A percentile compares a stretch with the other conserved stretches of the same genome.
Evolutionary conservation across 2,113 vertebrate species (phyloP).

Genomic region (Lynx canadensis): DNA sequence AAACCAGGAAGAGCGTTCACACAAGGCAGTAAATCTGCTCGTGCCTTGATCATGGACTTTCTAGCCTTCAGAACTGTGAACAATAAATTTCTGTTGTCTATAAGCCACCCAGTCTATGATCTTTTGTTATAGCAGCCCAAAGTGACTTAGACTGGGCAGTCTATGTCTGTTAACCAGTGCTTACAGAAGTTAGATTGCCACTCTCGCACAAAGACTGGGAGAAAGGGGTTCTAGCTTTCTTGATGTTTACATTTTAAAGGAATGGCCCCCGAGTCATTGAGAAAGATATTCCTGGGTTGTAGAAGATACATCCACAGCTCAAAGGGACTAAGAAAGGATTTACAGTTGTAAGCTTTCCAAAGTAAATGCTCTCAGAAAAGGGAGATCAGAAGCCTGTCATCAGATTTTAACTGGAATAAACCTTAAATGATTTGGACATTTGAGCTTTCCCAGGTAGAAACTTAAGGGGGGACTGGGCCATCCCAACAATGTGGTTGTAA

Average conservation of each 20-base stretch:
- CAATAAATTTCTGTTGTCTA: background rate
- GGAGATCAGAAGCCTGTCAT: background rate
- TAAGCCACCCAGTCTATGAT: background rate
- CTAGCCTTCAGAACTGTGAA: background rate
- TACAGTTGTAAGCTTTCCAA: background rate
- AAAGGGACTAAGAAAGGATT: background rate
- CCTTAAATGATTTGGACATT: background rate
- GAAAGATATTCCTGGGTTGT: background rate
- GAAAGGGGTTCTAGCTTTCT: background rate
- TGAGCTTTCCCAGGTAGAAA: background rate
- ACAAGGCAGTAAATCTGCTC: background rate
- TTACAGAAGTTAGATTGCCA: background rate
- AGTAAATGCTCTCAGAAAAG: background rate
- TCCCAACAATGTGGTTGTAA: background rate
- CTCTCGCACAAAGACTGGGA: background rate
- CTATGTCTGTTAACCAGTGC: background rate
- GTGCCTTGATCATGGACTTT: background rate
- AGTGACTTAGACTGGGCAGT: background rate
- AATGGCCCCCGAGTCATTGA: background rate
- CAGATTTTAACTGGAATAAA: background rate
- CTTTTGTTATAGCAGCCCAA: background rate
- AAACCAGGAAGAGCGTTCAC: background rate
- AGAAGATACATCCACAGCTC: background rate
- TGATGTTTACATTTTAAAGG: background rate
- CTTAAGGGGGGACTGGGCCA: background rate